Evolutionary conservation across 2,797 vertebrate genomes (phyloP), one percentile per base, ranked within the genome.

Genomic region (Enteromius viviparus): DNA sequence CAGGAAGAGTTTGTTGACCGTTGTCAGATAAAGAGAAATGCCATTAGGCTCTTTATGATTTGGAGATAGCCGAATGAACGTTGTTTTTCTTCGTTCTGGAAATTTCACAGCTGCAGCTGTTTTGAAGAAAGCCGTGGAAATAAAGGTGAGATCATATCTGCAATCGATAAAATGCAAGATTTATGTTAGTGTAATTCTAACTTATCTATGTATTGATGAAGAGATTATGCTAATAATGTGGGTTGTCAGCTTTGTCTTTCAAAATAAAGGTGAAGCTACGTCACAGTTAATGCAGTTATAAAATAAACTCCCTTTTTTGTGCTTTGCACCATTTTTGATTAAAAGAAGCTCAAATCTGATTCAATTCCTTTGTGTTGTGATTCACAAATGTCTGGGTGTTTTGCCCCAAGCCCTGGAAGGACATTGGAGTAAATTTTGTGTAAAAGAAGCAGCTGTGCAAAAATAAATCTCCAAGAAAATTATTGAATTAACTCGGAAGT

Each of bases 401-500:
- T 87, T 85, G 83, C 71, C 87, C 85, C 90, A 79, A 88, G 91
- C 89, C 90, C 92, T 84, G 51, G 80, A 89, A 89, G 90, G 89
- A 76, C 78, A 84, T 82, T 93, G 92, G 90, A 90, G 90, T 86
- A 89, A 40, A 78, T 66, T 76, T 76, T 49, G 42, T 51, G 69
- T 49, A 40, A 32, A 47, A n/a, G 65, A 91, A 91, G 65, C 79
- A 81, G 49, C 72, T 83, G 74, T 5, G 66, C 49, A 55, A 58
- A 83, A 83, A 80, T 83, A 69, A 80, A 81, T 71, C 90, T 88
- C 65, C 81, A 86, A 92, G 87, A 90, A 93, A 93, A 93, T 92
- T 90, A 94, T 89, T 87, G 92, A 93, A 94, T 92, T 94, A 90
- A 91, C 91, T 94, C 91, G 93, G 93, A 94, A 95, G 78, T 89